Evolutionary conservation across 2,113 vertebrate species (phyloP), one percentile per base, ranked within the genome.

Genomic region (Indri indri): DNA sequence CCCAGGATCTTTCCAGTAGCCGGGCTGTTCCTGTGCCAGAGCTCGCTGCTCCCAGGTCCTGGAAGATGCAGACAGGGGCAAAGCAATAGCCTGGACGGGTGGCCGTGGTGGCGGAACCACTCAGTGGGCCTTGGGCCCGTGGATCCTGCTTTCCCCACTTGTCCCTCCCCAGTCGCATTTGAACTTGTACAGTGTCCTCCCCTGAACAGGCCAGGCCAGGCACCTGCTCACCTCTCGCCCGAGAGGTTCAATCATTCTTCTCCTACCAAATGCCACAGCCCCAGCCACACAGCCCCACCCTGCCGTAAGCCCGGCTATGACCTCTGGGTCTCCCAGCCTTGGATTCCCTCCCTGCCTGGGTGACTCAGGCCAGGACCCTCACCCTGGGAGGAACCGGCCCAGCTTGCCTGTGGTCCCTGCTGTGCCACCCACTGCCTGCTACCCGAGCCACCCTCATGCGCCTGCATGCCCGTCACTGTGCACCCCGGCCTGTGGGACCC

Each of bases 321-420:
- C 47, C 47, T 18, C 42, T 42, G 3, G 47, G 5, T 82, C 12
- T 32, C 37, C 8, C 9, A 65, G 42, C 65, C 59, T 0, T 18
- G 13, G 82, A 61, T 76, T 40, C 76, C 87, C 2, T 91, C 84
- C 1, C 90, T 61, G 50, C 34, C 74, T 5, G 32, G 42, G 85
- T 3, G 9, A 30, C 61, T 71, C 2, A 4, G 3, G 4, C 14
- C 71, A 27, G 13, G 47, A 86, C 30, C 45, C 32, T 37, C 5
- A 42, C 5, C 65, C 3, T 4, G 79, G 95, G 94, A 97, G 95
- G 85, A 86, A 88, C 45, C 13, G 85, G 71, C 54, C 74, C 80
- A 17, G 59, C 63, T 47, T 70, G 66, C 74, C 47, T 0, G 4
- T 10, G 22, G 73, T 37, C 52, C 8, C 42, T 16, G 50, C 82